These are phyloP conservation scores for Abramis brama DNA, from an alignment of 2,113 vertebrate species.

Conservation along the genomic window DNA sequence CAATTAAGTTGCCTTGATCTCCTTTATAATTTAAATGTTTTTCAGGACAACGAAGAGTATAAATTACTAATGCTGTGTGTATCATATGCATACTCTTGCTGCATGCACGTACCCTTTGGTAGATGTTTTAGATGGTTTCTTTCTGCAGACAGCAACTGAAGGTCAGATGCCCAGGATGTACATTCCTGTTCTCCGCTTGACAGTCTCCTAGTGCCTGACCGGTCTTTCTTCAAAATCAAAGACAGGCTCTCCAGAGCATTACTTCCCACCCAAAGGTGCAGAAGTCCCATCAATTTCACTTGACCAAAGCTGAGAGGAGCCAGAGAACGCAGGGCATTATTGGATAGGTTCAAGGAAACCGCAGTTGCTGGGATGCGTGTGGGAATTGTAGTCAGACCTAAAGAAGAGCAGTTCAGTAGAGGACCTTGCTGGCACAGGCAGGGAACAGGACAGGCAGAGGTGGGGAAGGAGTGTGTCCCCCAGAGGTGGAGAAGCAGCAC, in stretches of 20 bases:
- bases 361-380: conserved; percentile 58
- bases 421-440: conserved; percentile 65
- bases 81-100: conserved; percentile 34
- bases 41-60: background rate
- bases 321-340: conserved; percentile 67
- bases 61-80: conserved; percentile 26
- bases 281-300: conserved; percentile 55
- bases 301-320: conserved; percentile 42
- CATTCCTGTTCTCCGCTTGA: conserved; percentile 53
- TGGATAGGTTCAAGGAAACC: conserved; percentile 71
- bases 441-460: conserved; percentile 61
- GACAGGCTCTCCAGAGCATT: conserved; percentile 73
- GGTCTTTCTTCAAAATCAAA: conserved; percentile 62
- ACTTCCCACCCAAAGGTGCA: conserved; percentile 69
- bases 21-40: background rate
- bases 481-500: conserved; percentile 63
- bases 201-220: conserved; percentile 31
- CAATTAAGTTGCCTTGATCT: background rate
- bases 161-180: conserved; percentile 73
- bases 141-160: conserved; percentile 76
- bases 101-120: conserved; percentile 81
- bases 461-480: conserved; percentile 52
- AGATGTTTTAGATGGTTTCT: conserved; percentile 79
- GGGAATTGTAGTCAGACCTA: conserved; percentile 62
- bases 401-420: conserved; percentile 73